Evolutionary conservation across 2,888 invertebrate species (phyloP), one percentile per base, ranked within the genome.

Genomic region (Nesidiocoris tenuis): DNA sequence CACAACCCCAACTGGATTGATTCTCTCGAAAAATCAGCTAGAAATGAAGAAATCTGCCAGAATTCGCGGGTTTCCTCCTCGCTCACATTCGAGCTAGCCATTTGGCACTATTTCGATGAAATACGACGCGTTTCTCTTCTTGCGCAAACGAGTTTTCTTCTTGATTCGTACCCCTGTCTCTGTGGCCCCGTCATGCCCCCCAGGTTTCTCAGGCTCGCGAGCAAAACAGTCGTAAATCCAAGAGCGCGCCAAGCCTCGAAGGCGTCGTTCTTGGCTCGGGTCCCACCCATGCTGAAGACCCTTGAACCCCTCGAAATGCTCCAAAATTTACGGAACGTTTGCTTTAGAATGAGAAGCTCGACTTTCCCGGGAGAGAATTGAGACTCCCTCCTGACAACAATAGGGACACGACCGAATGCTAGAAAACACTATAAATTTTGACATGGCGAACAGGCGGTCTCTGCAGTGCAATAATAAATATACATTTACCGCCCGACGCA

Each of bases 301-400:
- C 12, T 12, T 39, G 39, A 39, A 39, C 39, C 39, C 12, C 39
- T 39, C 39, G 39, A 39, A 39, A 39, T 23, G 59, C 18, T 59
- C 70, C 61, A 57, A 61, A 70, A 70, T 70, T 70, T 70, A 70
- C 70, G 70, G 70, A 70, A 70, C 70, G 70, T 70, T 70, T 70
- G 70, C 70, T 70, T 61, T 70, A 70, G 61, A 70, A 61, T 21
- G 25, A 17, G 3, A 56, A 67, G 54, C 39, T 12, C 39, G 39
- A 39, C 39, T 39, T 39, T 39, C n/a, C n/a, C n/a, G 39, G 39
- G 3, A 59, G n/a, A 68, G 25, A 57, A 54, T 2, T 22, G 25
- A 59, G 59, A 19, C 17, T 59, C 59, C 59, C 59, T 39, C 39
- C 39, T 65, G 25, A 56, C 67, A 67, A 67, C 67, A 67, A 67